Evolutionary conservation across 2,113 vertebrate species (phyloP).

Genomic region (Muntiacus muntjak): DNA sequence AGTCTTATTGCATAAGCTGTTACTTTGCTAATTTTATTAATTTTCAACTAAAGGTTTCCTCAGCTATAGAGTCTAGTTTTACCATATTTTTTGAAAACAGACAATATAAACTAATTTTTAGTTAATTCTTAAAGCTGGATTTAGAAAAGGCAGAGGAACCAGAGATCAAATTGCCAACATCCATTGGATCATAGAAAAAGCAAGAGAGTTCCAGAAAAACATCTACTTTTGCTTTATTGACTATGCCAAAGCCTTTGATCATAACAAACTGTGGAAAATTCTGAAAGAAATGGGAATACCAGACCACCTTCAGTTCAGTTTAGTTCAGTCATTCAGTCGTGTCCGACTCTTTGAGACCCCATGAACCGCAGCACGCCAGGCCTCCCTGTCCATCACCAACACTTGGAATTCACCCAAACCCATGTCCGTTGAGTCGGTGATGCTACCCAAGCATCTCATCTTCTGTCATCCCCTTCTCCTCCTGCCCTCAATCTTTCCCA

Average conservation of each 20-base stretch:
- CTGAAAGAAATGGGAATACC: no score
- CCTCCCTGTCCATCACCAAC: background rate
- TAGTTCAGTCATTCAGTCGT: background rate
- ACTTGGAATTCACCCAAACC: background rate
- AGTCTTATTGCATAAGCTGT: background rate
- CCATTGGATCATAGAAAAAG: no score
- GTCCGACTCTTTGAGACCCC: background rate
- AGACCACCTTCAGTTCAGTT: background rate
- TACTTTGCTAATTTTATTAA: background rate
- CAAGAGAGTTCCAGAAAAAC: no score
- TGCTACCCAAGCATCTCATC: background rate
- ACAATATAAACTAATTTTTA: background rate
- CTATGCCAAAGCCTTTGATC: no score
- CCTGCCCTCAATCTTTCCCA: background rate
- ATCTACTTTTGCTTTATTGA: no score
- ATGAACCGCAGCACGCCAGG: background rate
- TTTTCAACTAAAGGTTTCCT: background rate
- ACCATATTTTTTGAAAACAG: background rate
- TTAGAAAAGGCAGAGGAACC: no score
- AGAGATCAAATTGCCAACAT: no score
- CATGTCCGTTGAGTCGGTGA: background rate
- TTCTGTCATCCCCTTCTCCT: background rate
- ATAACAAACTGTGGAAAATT: no score
- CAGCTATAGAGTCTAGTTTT: background rate
- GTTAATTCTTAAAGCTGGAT: background rate